These are phyloP conservation scores for Oriolus oriolus DNA, from an alignment of 2,113 vertebrate species.

Conservation along the genomic window DNA sequence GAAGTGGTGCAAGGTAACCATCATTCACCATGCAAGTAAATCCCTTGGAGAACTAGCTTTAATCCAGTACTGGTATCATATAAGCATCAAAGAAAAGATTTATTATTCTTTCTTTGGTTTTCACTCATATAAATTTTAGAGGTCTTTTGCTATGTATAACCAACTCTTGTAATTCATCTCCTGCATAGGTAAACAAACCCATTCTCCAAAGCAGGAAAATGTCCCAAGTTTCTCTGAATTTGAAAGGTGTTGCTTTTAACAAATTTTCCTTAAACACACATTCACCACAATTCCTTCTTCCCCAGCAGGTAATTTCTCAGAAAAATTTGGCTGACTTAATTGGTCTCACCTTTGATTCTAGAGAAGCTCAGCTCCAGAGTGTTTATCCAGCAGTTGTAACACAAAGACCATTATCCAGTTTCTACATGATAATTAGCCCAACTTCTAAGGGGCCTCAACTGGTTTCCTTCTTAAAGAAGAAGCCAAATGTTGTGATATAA, in stretches of 20 bases:
- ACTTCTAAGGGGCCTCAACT: background rate
- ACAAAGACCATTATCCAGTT: background rate
- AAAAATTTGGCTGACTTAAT: background rate
- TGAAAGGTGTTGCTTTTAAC: background rate
- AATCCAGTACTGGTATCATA: background rate
- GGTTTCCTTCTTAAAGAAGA: background rate
- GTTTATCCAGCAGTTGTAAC: background rate
- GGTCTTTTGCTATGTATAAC: background rate
- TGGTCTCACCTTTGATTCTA: background rate
- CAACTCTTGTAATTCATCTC: background rate
- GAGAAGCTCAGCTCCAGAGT: background rate
- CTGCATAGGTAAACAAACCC: background rate
- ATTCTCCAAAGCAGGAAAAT: background rate
- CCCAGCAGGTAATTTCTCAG: background rate
- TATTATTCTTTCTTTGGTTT: background rate
- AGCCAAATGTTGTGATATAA: background rate
- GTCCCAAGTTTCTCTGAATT: background rate
- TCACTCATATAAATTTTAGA: background rate
- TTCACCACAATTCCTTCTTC: background rate
- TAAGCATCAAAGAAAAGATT: background rate
- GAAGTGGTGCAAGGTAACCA: background rate
- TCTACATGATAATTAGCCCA: background rate
- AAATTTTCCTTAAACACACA: background rate
- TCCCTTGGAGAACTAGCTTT: background rate
- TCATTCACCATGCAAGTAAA: background rate